Evolutionary conservation across 2,113 vertebrate genomes (phyloP).

Genomic region (Myrmecobius fasciatus): DNA sequence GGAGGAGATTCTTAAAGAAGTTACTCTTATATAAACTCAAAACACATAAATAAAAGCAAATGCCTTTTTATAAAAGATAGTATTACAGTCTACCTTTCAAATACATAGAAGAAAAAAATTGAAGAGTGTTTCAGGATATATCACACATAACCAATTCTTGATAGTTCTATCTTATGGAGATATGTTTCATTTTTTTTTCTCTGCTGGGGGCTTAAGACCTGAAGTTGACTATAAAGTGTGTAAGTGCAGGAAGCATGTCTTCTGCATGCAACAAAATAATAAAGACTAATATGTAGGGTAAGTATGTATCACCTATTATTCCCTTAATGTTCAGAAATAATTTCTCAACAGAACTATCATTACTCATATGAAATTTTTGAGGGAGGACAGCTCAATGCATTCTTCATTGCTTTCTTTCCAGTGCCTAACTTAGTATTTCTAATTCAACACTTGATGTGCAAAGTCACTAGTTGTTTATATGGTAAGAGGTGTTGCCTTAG

Average conservation of each 20-base stretch:
- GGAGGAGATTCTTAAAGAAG: not conserved
- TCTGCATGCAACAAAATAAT: not conserved
- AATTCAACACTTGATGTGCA: too few species aligned
- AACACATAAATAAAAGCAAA: not conserved
- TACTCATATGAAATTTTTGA: not conserved
- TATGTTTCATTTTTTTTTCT: not conserved
- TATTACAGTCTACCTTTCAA: not conserved
- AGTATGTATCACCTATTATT: not conserved
- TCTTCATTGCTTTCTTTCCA: not conserved
- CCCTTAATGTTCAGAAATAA: not conserved
- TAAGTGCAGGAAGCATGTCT: not conserved
- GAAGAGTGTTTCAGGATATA: not conserved
- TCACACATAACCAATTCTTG: not conserved
- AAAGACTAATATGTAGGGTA: not conserved
- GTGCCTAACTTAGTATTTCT: not conserved
- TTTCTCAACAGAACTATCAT: not conserved
- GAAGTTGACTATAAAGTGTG: not conserved
- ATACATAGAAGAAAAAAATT: not conserved
- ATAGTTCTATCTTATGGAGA: not conserved
- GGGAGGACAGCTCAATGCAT: not conserved
- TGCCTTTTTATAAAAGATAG: not conserved
- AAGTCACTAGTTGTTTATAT: too few species aligned
- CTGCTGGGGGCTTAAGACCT: not conserved
- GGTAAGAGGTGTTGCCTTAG: not conserved
- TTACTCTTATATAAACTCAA: not conserved